These are phyloP conservation scores for Momotus momota DNA, from an alignment of 2,797 vertebrate genomes.

Conservation along the genomic window DNA sequence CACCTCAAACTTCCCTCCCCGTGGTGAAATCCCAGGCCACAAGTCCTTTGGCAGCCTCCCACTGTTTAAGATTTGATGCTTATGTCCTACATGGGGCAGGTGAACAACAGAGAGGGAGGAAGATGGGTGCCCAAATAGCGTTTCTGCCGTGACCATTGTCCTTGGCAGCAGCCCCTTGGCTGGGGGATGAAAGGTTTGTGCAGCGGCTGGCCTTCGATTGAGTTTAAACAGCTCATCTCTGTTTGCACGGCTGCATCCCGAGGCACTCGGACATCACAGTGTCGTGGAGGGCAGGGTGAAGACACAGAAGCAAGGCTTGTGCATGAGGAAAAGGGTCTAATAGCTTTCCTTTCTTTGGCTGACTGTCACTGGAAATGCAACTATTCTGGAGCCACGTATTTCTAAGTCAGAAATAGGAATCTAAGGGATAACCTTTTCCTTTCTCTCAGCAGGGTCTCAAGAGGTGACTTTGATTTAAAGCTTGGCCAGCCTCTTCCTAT, in stretches of 20 bases:
- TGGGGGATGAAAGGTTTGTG: neutral
- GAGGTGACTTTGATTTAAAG: constrained; percentile 47
- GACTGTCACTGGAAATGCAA: neutral
- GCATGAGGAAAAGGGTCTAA: neutral
- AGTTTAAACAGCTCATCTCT: neutral
- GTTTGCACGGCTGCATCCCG: accelerated
- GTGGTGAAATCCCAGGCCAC: neutral
- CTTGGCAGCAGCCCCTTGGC: neutral
- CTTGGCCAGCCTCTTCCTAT: neutral
- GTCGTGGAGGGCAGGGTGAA: neutral
- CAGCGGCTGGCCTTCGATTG: accelerated
- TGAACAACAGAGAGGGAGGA: neutral
- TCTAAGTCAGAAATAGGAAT: neutral
- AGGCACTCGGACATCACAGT: accelerated
- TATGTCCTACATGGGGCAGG: accelerated
- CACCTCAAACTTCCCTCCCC: neutral
- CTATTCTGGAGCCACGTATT: neutral
- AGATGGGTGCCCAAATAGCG: neutral
- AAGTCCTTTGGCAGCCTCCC: neutral
- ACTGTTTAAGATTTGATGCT: accelerated
- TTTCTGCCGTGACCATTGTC: accelerated
- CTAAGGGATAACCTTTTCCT: constrained; percentile 5
- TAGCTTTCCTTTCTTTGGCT: neutral
- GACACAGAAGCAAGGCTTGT: neutral
- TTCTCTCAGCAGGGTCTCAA: neutral